Conservation (phyloP, 2,113 vertebrate genomes). For the Sinocyclocheilus anophthalmus region DNA sequence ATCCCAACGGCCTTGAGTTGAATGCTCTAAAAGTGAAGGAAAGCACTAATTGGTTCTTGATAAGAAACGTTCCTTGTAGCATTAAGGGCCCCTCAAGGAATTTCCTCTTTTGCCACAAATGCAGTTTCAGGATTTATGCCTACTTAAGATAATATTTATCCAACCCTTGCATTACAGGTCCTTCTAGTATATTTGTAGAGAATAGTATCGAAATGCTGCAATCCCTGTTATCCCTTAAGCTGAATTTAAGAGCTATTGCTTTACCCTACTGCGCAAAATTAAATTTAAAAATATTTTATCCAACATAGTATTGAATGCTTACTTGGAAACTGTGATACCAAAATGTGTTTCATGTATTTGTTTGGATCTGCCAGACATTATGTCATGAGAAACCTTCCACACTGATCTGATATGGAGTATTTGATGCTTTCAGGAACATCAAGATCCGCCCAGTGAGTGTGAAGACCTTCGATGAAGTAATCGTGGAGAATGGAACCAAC, state of each 20-base stretch:
- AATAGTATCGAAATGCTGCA: slow-evolving; percentile 68
- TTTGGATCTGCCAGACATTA: slow-evolving; percentile 26
- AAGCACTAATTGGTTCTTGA: slow-evolving; percentile 52
- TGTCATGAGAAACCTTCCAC: slow-evolving; percentile 11
- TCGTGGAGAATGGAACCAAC: slow-evolving; percentile 77
- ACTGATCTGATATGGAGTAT: slow-evolving; percentile 46
- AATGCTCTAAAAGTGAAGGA: slow-evolving; percentile 55
- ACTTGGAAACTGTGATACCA: slow-evolving; percentile 52
- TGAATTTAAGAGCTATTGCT: slow-evolving; percentile 62
- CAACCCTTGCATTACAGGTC: slow-evolving; percentile 67
- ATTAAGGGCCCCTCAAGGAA: slow-evolving; percentile 63
- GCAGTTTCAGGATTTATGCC: slow-evolving; percentile 65
- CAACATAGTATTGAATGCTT: slow-evolving; percentile 58
- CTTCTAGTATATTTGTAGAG: slow-evolving; percentile 64
- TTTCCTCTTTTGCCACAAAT: slow-evolving; percentile 63
- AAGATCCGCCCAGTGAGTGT: slow-evolving; percentile 85
- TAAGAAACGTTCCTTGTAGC: slow-evolving; percentile 60
- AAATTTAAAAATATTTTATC: slow-evolving; percentile 55
- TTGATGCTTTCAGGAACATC: slow-evolving; percentile 71
- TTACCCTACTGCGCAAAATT: slow-evolving; percentile 48
- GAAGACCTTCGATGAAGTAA: slow-evolving; percentile 90
- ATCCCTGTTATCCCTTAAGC: slow-evolving; percentile 66
- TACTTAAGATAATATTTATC: slow-evolving; percentile 73
- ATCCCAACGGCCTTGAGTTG: slow-evolving; percentile 33
- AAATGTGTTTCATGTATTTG: slow-evolving; percentile 26